A percentile compares a stretch with the other conserved stretches of the same genome.
These are phyloP conservation scores for Dermolepida albohirtum DNA, from an alignment of 2,888 invertebrate genomes.

Conservation along the genomic window DNA sequence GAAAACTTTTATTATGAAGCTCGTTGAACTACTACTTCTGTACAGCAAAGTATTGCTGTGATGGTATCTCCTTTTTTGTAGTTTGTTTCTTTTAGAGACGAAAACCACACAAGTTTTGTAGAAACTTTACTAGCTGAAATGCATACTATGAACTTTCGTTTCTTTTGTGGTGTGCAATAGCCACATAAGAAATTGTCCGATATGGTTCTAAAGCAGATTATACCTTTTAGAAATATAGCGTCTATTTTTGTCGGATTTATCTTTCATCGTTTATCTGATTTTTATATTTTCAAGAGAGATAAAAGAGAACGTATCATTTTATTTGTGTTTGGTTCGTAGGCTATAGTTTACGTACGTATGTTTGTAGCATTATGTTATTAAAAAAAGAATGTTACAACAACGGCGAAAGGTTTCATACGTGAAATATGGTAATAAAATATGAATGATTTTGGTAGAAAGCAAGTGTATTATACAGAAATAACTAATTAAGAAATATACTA, in stretches of 20 bases:
- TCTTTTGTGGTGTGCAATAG: constrained; percentile 8
- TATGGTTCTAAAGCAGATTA: constrained; percentile 12
- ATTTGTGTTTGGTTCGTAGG: no score
- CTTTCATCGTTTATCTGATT: not conserved
- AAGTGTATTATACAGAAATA: no score
- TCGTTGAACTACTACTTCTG: constrained; percentile 28
- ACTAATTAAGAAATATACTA: no score
- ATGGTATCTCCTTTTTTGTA: constrained; percentile 20
- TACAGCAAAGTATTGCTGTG: constrained; percentile 22
- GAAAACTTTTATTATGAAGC: constrained; percentile 36
- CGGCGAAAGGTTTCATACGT: no score
- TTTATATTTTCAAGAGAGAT: no score
- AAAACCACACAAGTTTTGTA: constrained; percentile 19
- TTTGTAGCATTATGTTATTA: no score
- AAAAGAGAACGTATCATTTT: no score
- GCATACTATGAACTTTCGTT: constrained; percentile 23
- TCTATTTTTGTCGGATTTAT: not conserved
- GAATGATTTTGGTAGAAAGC: no score
- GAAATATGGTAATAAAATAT: no score
- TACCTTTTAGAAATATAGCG: not conserved
- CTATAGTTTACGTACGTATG: no score
- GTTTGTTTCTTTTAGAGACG: constrained; percentile 17
- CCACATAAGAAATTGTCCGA: constrained; percentile 12
- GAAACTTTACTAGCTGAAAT: constrained; percentile 27
- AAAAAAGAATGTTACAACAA: no score